phyloP scores from a whole-genome alignment of 2,797 vertebrate genomes.

The Enteromius afrohamiltoni region DNA sequence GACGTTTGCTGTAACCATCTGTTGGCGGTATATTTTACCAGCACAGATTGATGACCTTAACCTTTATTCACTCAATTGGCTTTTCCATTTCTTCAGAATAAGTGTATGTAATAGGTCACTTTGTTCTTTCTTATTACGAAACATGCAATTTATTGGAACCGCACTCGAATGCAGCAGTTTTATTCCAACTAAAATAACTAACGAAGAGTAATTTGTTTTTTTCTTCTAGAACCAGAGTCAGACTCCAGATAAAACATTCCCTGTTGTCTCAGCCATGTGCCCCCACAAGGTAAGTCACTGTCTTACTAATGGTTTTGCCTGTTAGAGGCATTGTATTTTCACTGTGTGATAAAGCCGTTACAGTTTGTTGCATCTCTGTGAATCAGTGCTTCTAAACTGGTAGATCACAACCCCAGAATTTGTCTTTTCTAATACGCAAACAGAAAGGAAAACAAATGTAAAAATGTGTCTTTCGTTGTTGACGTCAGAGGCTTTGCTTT shows the following conservation, averaged over 20 bases:
- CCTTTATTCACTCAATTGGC: conserved; percentile 57
- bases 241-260: conserved; percentile 78
- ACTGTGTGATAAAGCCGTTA: neutral
- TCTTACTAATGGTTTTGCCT: conserved; percentile 19
- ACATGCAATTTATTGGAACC: conserved; percentile 25
- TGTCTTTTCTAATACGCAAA: neutral
- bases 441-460: neutral
- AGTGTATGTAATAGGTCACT: conserved; percentile 49
- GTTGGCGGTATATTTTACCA: conserved; percentile 48
- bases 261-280: conserved; percentile 75
- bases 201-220: conserved; percentile 4
- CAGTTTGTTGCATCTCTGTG: neutral
- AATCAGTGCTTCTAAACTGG: conserved; percentile 8
- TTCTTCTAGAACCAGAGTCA: conserved; percentile 77
- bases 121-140: conserved; percentile 47
- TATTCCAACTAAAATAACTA: conserved; percentile 19
- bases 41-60: conserved; percentile 60
- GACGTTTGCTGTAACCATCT: conserved; percentile 40
- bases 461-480: neutral
- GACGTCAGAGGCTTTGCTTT: neutral
- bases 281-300: conserved; percentile 81
- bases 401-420: neutral
- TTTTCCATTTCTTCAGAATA: conserved; percentile 43
- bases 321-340: neutral
- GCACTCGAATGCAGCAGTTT: conserved; percentile 25